phyloP scores from a whole-genome alignment of 2,113 vertebrate species.

The Climacteris rufus region DNA sequence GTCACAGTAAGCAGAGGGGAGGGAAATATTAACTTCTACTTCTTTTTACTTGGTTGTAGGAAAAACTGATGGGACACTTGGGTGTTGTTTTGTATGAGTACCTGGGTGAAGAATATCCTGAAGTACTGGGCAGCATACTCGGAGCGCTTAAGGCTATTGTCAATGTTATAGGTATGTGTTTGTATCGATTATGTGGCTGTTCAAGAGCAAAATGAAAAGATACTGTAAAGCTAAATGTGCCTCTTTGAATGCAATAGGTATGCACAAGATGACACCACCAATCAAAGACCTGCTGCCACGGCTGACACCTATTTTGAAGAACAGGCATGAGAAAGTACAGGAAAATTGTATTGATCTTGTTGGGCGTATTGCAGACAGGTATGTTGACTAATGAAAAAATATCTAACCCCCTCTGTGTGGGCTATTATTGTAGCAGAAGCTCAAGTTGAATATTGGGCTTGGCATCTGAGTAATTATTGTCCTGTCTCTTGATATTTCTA shows the following conservation, averaged over 20 bases:
- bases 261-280: constrained; percentile 99
- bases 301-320: constrained; percentile 96
- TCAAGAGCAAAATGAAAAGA: neutral
- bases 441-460: neutral
- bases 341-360: constrained; percentile 99
- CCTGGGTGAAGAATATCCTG: constrained; percentile 97
- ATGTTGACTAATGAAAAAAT: neutral
- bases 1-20: neutral
- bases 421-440: neutral
- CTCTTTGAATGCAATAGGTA: constrained; percentile 75
- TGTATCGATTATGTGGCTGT: neutral
- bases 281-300: constrained; percentile 97
- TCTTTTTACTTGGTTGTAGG: constrained; percentile 72
- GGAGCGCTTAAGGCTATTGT: constrained; percentile 98
- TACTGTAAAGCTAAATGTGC: neutral
- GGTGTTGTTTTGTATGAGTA: constrained; percentile 98
- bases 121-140: constrained; percentile 96
- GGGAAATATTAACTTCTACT: neutral
- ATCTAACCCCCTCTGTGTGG: neutral
- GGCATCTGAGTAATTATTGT: neutral
- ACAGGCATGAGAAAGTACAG: constrained; percentile 98
- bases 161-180: constrained; percentile 91
- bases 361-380: constrained; percentile 97
- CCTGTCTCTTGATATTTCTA: neutral
- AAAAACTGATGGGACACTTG: constrained; percentile 98